Conservation (phyloP, 2,113 vertebrate genomes). For the Callipepla squamata region DNA sequence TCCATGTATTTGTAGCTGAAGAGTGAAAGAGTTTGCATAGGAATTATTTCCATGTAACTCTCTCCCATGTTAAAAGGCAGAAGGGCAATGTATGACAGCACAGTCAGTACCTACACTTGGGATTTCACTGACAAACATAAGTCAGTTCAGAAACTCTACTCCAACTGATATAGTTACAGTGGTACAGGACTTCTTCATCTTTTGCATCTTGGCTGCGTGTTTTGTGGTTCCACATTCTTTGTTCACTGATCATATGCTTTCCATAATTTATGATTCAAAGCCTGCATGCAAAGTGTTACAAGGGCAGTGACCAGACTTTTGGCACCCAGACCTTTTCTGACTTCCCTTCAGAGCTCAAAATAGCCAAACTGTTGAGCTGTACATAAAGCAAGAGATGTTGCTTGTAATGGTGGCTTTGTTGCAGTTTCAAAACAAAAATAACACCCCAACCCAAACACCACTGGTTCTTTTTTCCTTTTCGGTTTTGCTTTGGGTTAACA, state of each 20-base stretch:
- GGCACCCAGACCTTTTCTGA: not conserved
- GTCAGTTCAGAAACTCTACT: not conserved
- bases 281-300: not conserved
- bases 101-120: not conserved
- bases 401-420: not conserved
- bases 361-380: not conserved
- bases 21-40: not conserved
- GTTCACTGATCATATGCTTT: not conserved
- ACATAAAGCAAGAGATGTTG: not conserved
- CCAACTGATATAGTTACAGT: not conserved
- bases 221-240: slow-evolving; percentile 27
- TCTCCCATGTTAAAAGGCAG: not conserved
- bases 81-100: not conserved
- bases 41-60: not conserved
- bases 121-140: not conserved
- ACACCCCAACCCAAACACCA: too few species aligned
- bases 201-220: not conserved
- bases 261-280: not conserved
- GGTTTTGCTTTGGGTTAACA: not conserved
- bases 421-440: not conserved
- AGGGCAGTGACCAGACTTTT: not conserved
- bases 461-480: not conserved
- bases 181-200: not conserved
- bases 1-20: not conserved
- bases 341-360: not conserved